Conservation (phyloP, 2,797 vertebrate species). For the Cynodonichthys magdalenae region DNA sequence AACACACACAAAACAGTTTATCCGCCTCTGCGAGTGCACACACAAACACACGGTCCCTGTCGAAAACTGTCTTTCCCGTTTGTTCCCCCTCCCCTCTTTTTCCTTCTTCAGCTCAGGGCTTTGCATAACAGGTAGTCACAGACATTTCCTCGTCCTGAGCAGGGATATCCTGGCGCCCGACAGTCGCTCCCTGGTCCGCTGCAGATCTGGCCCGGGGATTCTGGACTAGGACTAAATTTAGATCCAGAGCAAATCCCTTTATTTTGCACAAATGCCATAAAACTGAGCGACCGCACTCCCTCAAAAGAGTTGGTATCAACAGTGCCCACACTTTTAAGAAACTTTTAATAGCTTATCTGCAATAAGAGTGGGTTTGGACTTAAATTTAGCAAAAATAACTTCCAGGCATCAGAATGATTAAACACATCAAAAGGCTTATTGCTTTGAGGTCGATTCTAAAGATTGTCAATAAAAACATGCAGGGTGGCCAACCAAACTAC, state of each 20-base stretch:
- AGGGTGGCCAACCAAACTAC: too few relatives aligned
- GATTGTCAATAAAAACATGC: background rate
- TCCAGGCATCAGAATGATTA: background rate
- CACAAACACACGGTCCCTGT: constrained; percentile 70
- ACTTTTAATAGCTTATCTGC: too few relatives aligned
- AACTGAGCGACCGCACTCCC: constrained; percentile 48
- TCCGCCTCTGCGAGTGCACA: constrained; percentile 48
- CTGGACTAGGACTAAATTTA: constrained; percentile 91
- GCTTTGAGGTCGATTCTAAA: background rate
- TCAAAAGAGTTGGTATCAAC: constrained; percentile 4
- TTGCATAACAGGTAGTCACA: constrained; percentile 99
- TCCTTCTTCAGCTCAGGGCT: constrained; percentile 77
- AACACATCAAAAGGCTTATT: background rate
- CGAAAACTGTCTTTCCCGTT: constrained; percentile 70
- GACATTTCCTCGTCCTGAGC: constrained; percentile 98
- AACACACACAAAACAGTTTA: constrained; percentile 42
- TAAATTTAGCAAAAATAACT: background rate
- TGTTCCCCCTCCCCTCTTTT: constrained; percentile 69
- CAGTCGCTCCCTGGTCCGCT: constrained; percentile 91
- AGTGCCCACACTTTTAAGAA: too few relatives aligned
- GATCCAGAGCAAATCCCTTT: constrained; percentile 69
- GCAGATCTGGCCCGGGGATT: constrained; percentile 78
- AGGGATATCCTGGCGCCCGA: constrained; percentile 99
- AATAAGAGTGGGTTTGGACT: too few relatives aligned
- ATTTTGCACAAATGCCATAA: constrained; percentile 45